Percentiles rank a stretch among this genome's conserved stretches.
phyloP scores from a whole-genome alignment of 1,140 invertebrate genomes.

The Aphidius gifuensis region DNA sequence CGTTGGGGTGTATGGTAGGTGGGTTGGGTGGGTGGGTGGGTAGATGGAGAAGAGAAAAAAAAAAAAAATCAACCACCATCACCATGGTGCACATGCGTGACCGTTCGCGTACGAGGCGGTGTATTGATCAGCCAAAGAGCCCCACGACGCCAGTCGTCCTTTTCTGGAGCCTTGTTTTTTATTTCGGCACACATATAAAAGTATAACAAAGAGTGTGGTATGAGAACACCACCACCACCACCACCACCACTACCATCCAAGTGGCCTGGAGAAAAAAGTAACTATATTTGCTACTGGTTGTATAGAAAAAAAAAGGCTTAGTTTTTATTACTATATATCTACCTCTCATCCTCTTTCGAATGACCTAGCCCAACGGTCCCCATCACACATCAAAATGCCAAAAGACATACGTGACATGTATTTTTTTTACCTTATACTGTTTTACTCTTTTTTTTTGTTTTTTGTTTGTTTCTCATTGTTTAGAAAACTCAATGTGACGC shows the following conservation, averaged over 20 bases:
- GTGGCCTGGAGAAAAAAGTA: too few species aligned
- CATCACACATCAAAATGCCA: conserved; percentile 39
- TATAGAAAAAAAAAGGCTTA: neutral
- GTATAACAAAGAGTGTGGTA: too few species aligned
- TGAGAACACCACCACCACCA: too few species aligned
- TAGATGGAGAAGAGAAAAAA: conserved; percentile 27
- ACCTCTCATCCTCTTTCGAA: conserved; percentile 16
- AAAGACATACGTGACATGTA: conserved; percentile 23
- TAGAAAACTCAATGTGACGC: neutral
- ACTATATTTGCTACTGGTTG: too few species aligned
- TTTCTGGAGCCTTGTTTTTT: conserved; percentile 52
- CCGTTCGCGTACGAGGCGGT: conserved; percentile 54
- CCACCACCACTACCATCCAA: too few species aligned
- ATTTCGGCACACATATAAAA: neutral
- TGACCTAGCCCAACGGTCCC: conserved; percentile 46
- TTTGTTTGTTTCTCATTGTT: too few species aligned
- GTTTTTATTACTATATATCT: conserved; percentile 1
- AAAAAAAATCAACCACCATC: conserved; percentile 29
- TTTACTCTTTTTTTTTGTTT: neutral
- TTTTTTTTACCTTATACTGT: neutral
- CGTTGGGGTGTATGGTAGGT: conserved; percentile 20
- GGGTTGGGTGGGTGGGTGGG: conserved; percentile 25
- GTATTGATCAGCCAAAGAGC: conserved; percentile 58
- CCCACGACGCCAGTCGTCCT: conserved; percentile 55
- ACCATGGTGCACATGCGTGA: conserved; percentile 55